Percentiles rank a stretch among this genome's conserved stretches.
phyloP scores from a whole-genome alignment of 2,113 vertebrate species.

The Neomonachus schauinslandi region DNA sequence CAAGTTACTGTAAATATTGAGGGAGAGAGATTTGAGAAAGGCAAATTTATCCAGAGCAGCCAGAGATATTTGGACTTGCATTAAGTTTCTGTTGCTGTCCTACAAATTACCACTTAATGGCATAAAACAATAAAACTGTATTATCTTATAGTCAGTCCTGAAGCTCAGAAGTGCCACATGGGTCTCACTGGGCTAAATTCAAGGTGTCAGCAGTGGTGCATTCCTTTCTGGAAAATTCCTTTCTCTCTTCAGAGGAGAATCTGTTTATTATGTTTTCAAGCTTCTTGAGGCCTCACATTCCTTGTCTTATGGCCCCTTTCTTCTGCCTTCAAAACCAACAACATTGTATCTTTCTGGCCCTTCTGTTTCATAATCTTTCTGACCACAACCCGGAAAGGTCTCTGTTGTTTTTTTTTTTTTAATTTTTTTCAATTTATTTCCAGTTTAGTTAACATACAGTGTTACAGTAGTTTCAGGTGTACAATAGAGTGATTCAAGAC shows the following conservation, averaged over 20 bases:
- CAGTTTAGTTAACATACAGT: not conserved
- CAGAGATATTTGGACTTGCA: not conserved
- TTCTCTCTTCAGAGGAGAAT: not conserved
- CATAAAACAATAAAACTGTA: not conserved
- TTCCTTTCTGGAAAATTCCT: not conserved
- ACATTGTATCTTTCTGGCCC: not conserved
- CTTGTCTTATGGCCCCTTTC: not conserved
- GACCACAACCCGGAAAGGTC: not conserved
- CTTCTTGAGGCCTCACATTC: not conserved
- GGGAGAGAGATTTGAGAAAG: not conserved
- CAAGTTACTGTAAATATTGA: not conserved
- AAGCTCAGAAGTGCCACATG: not conserved
- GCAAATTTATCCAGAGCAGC: not conserved
- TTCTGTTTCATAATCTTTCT: not conserved
- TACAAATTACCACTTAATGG: not conserved
- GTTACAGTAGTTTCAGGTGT: not conserved
- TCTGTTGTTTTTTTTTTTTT: not conserved
- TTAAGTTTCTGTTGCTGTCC: not conserved
- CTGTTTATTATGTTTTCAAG: not conserved
- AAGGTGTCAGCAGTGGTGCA: not conserved
- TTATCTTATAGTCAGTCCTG: not conserved
- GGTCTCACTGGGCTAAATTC: not conserved
- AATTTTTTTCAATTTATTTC: not conserved
- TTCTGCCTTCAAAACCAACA: not conserved
- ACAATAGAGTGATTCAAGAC: not conserved